These are phyloP conservation scores for Hippoglossus stenolepis DNA, from an alignment of 2,113 vertebrate genomes.

Conservation along the genomic window DNA sequence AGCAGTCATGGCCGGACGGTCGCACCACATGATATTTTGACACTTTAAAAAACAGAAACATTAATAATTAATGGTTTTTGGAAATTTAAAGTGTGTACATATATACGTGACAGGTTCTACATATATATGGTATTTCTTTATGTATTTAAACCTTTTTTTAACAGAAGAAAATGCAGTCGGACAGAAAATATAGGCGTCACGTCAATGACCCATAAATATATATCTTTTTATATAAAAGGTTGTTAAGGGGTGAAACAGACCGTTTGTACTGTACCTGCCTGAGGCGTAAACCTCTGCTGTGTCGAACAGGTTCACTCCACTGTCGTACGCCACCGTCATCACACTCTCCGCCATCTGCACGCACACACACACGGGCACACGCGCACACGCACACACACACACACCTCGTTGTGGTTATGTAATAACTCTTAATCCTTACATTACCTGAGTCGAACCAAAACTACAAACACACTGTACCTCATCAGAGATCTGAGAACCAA, in stretches of 20 bases:
- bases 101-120: too few relatives aligned
- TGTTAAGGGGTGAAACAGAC: background rate
- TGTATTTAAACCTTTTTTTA: too few relatives aligned
- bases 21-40: too few relatives aligned
- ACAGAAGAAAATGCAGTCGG: too few relatives aligned
- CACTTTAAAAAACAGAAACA: too few relatives aligned
- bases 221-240: too few relatives aligned
- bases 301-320: slow-evolving; percentile 75
- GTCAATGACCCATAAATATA: too few relatives aligned
- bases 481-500: slow-evolving; percentile 88
- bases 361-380: slow-evolving; percentile 1
- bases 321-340: slow-evolving; percentile 71
- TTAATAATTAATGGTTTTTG: too few relatives aligned
- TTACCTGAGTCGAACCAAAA: background rate
- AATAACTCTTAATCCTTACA: background rate
- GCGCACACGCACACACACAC: slow-evolving; percentile 26
- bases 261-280: slow-evolving; percentile 60
- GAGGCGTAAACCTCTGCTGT: slow-evolving; percentile 75
- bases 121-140: too few relatives aligned
- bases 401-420: background rate
- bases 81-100: too few relatives aligned
- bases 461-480: slow-evolving; percentile 52
- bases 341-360: slow-evolving; percentile 70
- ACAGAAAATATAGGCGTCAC: too few relatives aligned
- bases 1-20: too few relatives aligned